Evolutionary conservation across 2,797 vertebrate genomes (phyloP).

Genomic region (Platalea minor): DNA sequence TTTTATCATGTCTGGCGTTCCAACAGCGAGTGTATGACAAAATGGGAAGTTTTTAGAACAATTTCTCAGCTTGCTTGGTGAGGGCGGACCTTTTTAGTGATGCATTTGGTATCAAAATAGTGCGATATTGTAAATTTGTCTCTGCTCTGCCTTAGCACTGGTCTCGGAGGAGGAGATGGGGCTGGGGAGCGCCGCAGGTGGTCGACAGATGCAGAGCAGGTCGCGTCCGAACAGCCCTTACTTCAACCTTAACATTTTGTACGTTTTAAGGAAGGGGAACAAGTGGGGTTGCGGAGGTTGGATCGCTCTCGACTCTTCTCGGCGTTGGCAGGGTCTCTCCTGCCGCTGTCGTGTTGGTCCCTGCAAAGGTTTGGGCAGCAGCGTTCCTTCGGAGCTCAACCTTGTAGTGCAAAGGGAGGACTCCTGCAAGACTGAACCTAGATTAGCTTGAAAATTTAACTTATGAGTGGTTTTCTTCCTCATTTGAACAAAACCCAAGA

Average conservation of each 20-base stretch:
- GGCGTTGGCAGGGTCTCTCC: rapidly evolving
- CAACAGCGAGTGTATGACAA: neutral
- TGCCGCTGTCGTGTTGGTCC: neutral
- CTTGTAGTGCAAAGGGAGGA: neutral
- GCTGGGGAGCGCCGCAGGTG: rapidly evolving
- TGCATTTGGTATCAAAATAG: rapidly evolving
- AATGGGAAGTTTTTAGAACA: neutral
- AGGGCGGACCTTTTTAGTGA: neutral
- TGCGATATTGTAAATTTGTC: rapidly evolving
- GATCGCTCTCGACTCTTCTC: rapidly evolving
- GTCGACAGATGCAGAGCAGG: neutral
- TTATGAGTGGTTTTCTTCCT: neutral
- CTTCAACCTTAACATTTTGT: neutral
- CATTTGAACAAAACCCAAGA: neutral
- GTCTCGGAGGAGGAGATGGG: neutral
- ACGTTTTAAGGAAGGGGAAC: neutral
- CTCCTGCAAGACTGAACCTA: neutral
- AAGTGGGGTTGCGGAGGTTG: neutral
- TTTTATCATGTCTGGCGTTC: neutral
- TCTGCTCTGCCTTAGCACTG: neutral
- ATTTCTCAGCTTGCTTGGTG: neutral
- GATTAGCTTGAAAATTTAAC: neutral
- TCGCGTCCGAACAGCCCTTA: neutral
- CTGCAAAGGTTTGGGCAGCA: neutral
- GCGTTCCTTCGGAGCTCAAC: neutral